Evolutionary conservation across 2,888 invertebrate genomes (phyloP), one percentile per base, ranked within the genome.

Genomic region (Leptinotarsa peninsularis): DNA sequence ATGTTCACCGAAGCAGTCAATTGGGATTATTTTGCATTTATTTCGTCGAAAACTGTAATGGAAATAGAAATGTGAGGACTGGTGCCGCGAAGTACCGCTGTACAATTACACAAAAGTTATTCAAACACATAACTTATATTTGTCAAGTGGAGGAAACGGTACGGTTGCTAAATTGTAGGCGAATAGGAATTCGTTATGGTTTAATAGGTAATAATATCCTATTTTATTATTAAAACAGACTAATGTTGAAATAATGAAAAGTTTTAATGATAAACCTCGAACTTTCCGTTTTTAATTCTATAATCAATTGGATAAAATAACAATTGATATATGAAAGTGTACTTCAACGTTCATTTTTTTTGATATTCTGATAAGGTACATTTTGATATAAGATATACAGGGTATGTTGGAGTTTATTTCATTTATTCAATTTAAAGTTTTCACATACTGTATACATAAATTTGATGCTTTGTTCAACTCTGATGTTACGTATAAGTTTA

Each of bases 181-280:
- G 74, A 71, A 72, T 71, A 67, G 75, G 73, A 79, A 79, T 79
- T 79, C 74, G 79, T 79, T 79, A 70, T 79, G 79, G 79, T 79
- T 79, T 69, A 77, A 77, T 77, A 72, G 77, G 73, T 74, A 77
- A 79, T 79, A 77, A 74, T 75, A 77, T 74, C 72, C 74, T 69
- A 73, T 72, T 77, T 60, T 70, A 49, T 70, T 70, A 70, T 70
- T 70, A 70, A 70, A 70, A 21, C 63, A 63, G 63, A 21, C 10
- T 60, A 49, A 49, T 70, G 70, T 18, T 21, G 70, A 70, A 70
- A 70, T 17, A 70, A 14, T 49, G 70, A 70, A 70, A 70, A 70
- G 54, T 70, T 70, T 58, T 70, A 70, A 70, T 70, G 70, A 70
- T 43, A 23, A 49, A 70, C 58, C 27, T 63, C 27, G 63, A 63